Evolutionary conservation across 2,888 invertebrate species (phyloP).

Genomic region (Bimastos eiseni): DNA sequence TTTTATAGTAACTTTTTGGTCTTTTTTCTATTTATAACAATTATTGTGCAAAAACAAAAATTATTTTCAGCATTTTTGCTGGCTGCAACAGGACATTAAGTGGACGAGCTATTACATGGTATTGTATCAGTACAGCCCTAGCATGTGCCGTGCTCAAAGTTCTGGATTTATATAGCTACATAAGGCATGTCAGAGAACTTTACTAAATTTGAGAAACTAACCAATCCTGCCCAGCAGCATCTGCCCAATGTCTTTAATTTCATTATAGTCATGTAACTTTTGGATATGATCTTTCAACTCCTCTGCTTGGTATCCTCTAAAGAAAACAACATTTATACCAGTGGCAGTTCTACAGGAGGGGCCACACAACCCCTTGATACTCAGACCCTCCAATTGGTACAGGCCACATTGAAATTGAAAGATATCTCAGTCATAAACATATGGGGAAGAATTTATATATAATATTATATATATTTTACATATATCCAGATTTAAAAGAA

Average conservation of each 20-base stretch:
- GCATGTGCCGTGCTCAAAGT: too few species aligned
- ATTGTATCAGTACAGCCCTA: too few species aligned
- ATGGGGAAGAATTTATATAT: background rate
- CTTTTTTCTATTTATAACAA: too few species aligned
- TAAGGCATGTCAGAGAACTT: background rate
- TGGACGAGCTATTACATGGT: too few species aligned
- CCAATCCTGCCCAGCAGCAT: conserved; percentile 56
- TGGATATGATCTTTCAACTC: conserved; percentile 53
- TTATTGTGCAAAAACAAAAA: too few species aligned
- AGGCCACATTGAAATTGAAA: background rate
- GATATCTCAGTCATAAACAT: background rate
- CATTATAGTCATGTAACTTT: conserved; percentile 58
- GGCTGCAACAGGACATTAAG: too few species aligned
- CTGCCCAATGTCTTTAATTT: conserved; percentile 57
- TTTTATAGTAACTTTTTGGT: too few species aligned
- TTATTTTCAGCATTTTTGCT: too few species aligned
- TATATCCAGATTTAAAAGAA: background rate
- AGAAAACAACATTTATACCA: conserved; percentile 25
- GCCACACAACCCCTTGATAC: background rate
- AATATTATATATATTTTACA: background rate
- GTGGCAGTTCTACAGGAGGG: background rate
- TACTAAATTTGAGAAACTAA: conserved; percentile 40
- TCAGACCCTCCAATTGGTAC: background rate
- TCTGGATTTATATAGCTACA: too few species aligned
- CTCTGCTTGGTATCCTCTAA: conserved; percentile 50